These are phyloP conservation scores for Diorhabda elongata DNA, from an alignment of 1,140 invertebrate species.

Conservation along the genomic window DNA sequence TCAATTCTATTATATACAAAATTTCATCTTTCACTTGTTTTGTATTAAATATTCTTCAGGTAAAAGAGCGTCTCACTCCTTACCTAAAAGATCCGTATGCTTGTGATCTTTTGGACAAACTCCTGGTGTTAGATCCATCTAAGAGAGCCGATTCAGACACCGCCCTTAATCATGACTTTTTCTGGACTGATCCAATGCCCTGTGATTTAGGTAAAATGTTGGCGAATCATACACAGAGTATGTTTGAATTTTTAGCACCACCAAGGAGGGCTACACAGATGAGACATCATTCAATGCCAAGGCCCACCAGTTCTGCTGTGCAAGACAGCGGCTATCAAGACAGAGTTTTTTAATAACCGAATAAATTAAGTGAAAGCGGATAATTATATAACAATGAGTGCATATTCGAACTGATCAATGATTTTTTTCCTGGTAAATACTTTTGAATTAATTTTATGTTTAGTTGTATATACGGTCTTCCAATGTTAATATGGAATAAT, in stretches of 20 bases:
- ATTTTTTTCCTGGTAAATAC: too few species aligned
- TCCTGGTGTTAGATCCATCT: constrained; percentile 86
- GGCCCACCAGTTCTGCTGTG: constrained; percentile 52
- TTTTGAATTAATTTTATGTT: too few species aligned
- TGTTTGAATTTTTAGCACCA: constrained; percentile 94
- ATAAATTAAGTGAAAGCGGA: too few species aligned
- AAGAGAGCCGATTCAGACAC: constrained; percentile 89
- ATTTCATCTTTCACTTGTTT: too few species aligned
- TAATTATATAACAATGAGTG: too few species aligned
- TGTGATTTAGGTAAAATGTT: constrained; percentile 89
- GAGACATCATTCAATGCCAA: constrained; percentile 62
- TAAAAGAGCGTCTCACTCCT: constrained; percentile 83
- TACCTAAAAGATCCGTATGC: constrained; percentile 92
- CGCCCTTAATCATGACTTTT: constrained; percentile 96
- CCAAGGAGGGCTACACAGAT: constrained; percentile 66
- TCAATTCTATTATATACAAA: too few species aligned
- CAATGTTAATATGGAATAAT: too few species aligned
- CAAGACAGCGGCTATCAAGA: constrained; percentile 69
- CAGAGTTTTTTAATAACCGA: constrained; percentile 60
- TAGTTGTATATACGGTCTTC: too few species aligned
- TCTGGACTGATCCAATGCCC: constrained; percentile 96
- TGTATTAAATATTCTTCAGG: constrained; percentile 23
- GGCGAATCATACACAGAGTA: constrained; percentile 88
- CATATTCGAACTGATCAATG: too few species aligned
- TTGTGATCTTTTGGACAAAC: constrained; percentile 89